Evolutionary conservation across 2,113 vertebrate genomes (phyloP), one percentile per base, ranked within the genome.

Genomic region (Larimichthys crocea): DNA sequence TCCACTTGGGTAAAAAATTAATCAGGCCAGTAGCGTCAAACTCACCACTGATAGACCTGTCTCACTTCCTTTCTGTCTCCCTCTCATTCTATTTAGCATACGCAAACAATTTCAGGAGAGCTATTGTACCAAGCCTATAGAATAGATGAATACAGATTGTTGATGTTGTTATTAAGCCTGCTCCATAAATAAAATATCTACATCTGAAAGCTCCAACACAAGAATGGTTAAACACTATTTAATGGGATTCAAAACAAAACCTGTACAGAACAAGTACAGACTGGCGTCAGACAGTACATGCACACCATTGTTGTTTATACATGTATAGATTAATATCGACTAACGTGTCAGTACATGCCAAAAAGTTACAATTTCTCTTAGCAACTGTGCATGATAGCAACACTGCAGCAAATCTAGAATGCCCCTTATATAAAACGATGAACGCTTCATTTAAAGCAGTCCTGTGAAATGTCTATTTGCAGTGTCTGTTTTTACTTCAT

Each of bases 1-100:
- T 85, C 57, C 82, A 66, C 31, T n/a, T 69, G 48, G 76, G 61
- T 76, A 64, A 71, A 64, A 75, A 46, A 83, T 84, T 88, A 86
- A 88, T 76, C 71, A 85, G 88, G 83, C 48, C 82, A 81, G 44
- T 48, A 17, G 72, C 11, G 0, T 16, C n/a, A 65, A 31, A 67
- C 35, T 71, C 70, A 64, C 44, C 55, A 22, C 59, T 83, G 46
- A 84, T 61, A 48, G 72, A 48, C 14, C 71, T 22, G 26, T 83
- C 65, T 81, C 52, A 15, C 73, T 60, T 31, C 35, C 7, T 42
- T 19, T 74, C 64, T 52, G 7, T 71, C 57, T 76, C 31, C 22
- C 56, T 40, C 70, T 29, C n/a, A 40, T 46, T 77, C 29, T 74
- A 20, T 71, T 24, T 42, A 59, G 61, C 55, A 48, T 1, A 0